Evolutionary conservation across 2,113 vertebrate genomes (phyloP).

Genomic region (Aspiorhynchus laticeps): DNA sequence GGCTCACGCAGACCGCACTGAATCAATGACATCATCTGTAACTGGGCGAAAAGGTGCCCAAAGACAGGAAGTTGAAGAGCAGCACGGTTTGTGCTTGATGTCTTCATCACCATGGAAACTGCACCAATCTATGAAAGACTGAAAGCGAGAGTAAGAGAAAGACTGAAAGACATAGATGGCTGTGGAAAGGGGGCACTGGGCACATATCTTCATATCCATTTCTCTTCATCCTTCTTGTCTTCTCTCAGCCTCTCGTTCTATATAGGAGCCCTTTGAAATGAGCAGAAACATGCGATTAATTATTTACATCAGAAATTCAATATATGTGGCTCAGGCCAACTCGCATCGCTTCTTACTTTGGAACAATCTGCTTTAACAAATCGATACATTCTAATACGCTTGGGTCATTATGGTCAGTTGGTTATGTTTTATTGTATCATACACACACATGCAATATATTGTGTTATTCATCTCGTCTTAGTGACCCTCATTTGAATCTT

Average conservation of each 20-base stretch:
- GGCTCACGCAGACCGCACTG: conserved; percentile 53
- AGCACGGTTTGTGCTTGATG: conserved; percentile 63
- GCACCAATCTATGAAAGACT: conserved; percentile 62
- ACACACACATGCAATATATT: not conserved
- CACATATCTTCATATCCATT: not conserved
- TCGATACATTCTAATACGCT: not conserved
- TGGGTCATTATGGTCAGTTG: not conserved
- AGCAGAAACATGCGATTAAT: conserved; percentile 10
- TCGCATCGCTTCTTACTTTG: not conserved
- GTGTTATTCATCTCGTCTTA: not conserved
- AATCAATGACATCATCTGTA: conserved; percentile 78
- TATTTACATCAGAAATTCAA: conserved; percentile 24
- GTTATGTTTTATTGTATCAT: not conserved
- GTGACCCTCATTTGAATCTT: not conserved
- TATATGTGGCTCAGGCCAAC: not conserved
- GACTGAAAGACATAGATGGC: conserved; percentile 16
- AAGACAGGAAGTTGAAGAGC: conserved; percentile 69
- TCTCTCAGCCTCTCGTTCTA: not conserved
- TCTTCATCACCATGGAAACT: conserved; percentile 76
- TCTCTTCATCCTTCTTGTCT: not conserved
- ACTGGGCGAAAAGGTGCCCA: conserved; percentile 71
- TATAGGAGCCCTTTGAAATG: conserved; percentile 2
- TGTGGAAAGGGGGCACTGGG: not conserved
- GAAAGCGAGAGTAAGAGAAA: conserved; percentile 46
- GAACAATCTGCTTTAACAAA: not conserved